Evolutionary conservation across 2,113 vertebrate genomes (phyloP), one percentile per base, ranked within the genome.

Genomic region (Xiphias gladius): DNA sequence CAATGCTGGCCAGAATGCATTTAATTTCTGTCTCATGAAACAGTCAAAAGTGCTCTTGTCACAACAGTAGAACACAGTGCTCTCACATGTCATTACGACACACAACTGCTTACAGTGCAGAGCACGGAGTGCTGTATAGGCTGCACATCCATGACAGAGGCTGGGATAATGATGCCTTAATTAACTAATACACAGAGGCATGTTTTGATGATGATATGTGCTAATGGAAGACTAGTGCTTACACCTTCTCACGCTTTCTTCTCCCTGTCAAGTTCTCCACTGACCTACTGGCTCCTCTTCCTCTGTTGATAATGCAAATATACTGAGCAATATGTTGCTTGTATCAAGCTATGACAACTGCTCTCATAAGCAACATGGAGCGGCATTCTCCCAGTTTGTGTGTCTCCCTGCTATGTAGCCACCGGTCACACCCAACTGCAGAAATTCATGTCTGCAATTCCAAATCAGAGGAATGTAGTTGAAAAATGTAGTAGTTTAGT

Each of bases 371-470:
- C 30, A n/a, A 12, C 65, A 43, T 37, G 24, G 24, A 73, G 70
- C 78, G 12, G 67, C 63, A 30, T 48, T 76, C 46, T 54, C 24
- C 63, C 69, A 19, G 59, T 61, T 52, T 52, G 20, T 41, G 73
- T 50, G 30, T 61, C 20, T 76, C 66, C 76, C 66, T 61, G 70
- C 81, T 48, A 48, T 48, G 63, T 26, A 1, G 19, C 78, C 86
- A 84, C 81, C 81, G 71, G 77, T 76, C 74, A 73, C 69, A 81
- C 20, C 17, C 55, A 63, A 73, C 24, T 30, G 20, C 70, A 66
- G 20, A 68, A 17, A 82, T 59, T 20, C 43, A 46, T 39, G 41
- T 43, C 28, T 24, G 11, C 22, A 8, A 19, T 32, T 24, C 30
- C 28, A 37, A 37, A 72, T 76, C 26, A 67, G 26, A 32, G 19